Percentiles rank a stretch among this genome's conserved stretches.
Conservation (phyloP, 2,888 invertebrate genomes). For the Steinernema scapterisci region DNA sequence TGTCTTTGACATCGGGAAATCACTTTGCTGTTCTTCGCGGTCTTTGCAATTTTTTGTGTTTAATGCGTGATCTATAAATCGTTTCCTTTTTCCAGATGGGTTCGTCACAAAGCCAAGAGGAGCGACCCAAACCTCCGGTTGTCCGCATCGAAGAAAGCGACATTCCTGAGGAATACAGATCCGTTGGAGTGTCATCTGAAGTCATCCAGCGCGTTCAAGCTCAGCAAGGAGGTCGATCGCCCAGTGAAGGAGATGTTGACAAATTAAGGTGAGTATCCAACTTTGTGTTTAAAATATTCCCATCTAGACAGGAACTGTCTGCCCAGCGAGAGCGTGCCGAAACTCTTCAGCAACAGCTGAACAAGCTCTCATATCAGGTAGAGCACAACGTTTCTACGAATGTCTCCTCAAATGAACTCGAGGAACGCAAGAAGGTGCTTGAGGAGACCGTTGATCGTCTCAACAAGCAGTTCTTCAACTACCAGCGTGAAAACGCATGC, state of each 20-base stretch:
- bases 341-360: conserved; percentile 55
- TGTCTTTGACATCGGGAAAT: background rate
- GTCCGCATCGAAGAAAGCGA: conserved; percentile 57
- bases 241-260: conserved; percentile 34
- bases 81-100: conserved; percentile 49
- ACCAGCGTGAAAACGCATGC: conserved; percentile 64
- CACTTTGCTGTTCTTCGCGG: too few species aligned
- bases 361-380: conserved; percentile 56
- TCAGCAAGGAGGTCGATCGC: background rate
- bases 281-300: conserved; percentile 1
- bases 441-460: conserved; percentile 64
- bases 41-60: too few species aligned
- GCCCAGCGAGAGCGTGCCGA: conserved; percentile 57
- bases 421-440: conserved; percentile 63
- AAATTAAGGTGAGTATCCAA: conserved; percentile 38
- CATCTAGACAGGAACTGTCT: conserved; percentile 55
- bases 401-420: conserved; percentile 46
- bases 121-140: conserved; percentile 45
- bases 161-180: conserved; percentile 62
- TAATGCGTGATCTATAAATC: too few species aligned
- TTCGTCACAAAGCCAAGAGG: conserved; percentile 49
- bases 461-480: conserved; percentile 61
- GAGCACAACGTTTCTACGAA: conserved; percentile 37
- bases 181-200: conserved; percentile 59
- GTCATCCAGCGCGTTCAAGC: conserved; percentile 57